These are phyloP conservation scores for Hiodon alosoides DNA, from an alignment of 2,113 vertebrate genomes.

Conservation along the genomic window DNA sequence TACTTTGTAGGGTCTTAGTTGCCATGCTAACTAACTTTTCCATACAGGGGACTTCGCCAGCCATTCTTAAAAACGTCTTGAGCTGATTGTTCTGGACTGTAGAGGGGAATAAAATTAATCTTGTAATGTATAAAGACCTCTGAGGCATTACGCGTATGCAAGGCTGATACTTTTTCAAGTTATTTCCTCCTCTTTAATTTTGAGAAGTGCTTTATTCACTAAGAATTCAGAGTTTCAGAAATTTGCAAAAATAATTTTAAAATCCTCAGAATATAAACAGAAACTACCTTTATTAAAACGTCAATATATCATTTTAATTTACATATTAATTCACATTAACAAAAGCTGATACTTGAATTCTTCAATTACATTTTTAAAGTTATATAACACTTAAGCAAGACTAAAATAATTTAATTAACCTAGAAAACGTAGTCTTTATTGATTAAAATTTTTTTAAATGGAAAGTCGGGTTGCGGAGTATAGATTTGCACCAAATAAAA, in stretches of 20 bases:
- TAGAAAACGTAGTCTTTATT: neutral
- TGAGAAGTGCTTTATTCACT: conserved; percentile 43
- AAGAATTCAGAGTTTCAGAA: neutral
- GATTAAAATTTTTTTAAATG: neutral
- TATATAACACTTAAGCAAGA: too few species aligned
- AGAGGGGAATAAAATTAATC: conserved; percentile 50
- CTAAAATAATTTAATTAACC: too few species aligned
- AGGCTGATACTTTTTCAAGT: conserved; percentile 45
- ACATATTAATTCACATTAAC: too few species aligned
- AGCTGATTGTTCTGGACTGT: conserved; percentile 51
- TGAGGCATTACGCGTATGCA: conserved; percentile 43
- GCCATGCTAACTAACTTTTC: conserved; percentile 55
- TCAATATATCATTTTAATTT: too few species aligned
- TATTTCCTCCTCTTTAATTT: conserved; percentile 25
- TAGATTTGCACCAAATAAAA: neutral
- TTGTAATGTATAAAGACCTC: conserved; percentile 47
- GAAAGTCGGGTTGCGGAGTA: neutral
- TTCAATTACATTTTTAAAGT: too few species aligned
- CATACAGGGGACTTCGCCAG: conserved; percentile 44
- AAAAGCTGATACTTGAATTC: too few species aligned
- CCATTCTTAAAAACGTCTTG: conserved; percentile 45
- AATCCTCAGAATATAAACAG: too few species aligned
- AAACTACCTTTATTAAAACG: too few species aligned
- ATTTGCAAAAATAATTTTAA: too few species aligned
- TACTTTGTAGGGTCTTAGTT: conserved; percentile 47